These are phyloP conservation scores for Corella eumyota DNA, from an alignment of 23 tunicate genomes.

Conservation along the genomic window DNA sequence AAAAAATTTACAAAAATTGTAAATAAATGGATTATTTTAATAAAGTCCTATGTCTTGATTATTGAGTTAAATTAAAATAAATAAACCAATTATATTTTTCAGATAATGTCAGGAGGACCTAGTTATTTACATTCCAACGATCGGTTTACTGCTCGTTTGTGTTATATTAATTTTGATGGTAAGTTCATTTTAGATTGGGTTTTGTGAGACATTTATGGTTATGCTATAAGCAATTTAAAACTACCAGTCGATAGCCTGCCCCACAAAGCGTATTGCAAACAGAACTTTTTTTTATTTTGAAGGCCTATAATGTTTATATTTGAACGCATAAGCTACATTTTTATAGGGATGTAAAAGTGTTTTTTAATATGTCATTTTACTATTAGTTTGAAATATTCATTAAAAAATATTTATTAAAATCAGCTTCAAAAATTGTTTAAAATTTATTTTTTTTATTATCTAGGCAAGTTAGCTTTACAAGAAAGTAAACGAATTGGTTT, in stretches of 20 bases:
- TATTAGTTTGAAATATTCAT: neutral
- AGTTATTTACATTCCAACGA: conserved; percentile 41
- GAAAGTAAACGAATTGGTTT: conserved; percentile 52
- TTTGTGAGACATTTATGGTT: neutral
- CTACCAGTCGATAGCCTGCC: no score
- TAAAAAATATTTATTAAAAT: neutral
- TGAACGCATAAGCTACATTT: no score
- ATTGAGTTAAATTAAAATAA: no score
- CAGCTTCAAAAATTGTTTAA: neutral
- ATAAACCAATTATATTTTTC: no score
- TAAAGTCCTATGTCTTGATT: no score
- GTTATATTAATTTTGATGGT: conserved; percentile 91
- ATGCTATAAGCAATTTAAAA: neutral
- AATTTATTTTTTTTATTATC: neutral
- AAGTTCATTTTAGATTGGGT: conserved; percentile 1
- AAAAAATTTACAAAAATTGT: no score
- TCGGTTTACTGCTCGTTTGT: conserved; percentile 72
- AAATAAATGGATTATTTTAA: no score
- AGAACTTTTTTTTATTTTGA: neutral
- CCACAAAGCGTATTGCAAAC: neutral
- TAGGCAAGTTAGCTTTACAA: conserved; percentile 36
- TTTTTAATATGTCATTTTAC: neutral
- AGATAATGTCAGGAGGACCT: conserved; percentile 98
- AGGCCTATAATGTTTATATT: neutral
- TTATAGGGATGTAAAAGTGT: no score